Evolutionary conservation across 2,888 invertebrate genomes (phyloP), one percentile per base, ranked within the genome.

Genomic region (Oscheius myriophilus): DNA sequence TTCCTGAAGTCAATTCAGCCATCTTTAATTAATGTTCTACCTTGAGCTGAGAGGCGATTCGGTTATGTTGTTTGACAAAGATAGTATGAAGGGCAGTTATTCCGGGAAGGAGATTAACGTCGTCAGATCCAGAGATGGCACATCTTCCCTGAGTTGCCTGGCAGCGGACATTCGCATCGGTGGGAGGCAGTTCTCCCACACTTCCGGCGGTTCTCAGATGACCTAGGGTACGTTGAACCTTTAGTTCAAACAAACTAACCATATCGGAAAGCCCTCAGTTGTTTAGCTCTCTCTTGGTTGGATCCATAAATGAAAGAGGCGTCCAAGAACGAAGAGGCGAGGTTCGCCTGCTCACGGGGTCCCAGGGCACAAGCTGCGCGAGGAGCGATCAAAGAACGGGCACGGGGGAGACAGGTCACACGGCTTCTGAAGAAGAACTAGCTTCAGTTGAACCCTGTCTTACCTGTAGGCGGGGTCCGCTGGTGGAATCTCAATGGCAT

Each of bases 231-330:
- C 46, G 21, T 59, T 14, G 59, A 21, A 59, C n/a, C n/a, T 16
- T 12, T 16, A 18, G 21, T 16, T 52, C 52, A 18, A 52, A 18
- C 7, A 12, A 14, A 42, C 71, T 42, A 14, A 0, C 96, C 96
- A 63, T 92, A 92, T 82, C 78, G 70, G 91, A 92, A 87, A 0
- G 93, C 91, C 55, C 94, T 91, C 33, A 96, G 89, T 64, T 91
- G 90, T 49, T 91, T 90, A 0, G 92, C 91, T 42, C 93, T 91
- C 86, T 95, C 95, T 1, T 90, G 90, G 83, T 94, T 93, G 85
- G 94, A 94, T 0, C 96, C 96, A 85, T 96, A 96, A 26, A 96
- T 89, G 74, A 92, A 92, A 0, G 94, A 94, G 6, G 73, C 86
- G 67, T 87, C 87, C 64, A 96, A 89, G 88, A 92, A 96, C 0